A percentile compares a stretch with the other conserved stretches of the same genome.
Conservation (phyloP, 2,113 vertebrate species). For the Trichomycterus rosablanca region DNA sequence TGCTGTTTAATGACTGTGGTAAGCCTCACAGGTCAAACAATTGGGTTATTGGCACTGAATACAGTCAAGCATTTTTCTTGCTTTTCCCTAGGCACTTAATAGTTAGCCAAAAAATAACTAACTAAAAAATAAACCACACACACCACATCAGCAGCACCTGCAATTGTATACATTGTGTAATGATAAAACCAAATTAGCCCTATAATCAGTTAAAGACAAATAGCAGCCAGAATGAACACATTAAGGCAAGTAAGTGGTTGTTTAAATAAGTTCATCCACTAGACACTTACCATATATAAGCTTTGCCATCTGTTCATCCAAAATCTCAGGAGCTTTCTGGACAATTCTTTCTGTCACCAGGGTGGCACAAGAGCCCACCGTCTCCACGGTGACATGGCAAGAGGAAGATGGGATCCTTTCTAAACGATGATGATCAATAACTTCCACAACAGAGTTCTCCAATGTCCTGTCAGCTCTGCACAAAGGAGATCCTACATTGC, state of each 20-base stretch:
- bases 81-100: background rate
- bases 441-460: constrained; percentile 77
- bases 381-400: constrained; percentile 72
- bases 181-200: no score
- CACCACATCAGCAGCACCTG: no score
- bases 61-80: background rate
- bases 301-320: constrained; percentile 73
- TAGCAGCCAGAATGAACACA: no score
- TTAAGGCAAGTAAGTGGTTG: background rate
- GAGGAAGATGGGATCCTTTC: constrained; percentile 60
- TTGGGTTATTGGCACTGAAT: constrained; percentile 8
- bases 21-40: constrained; percentile 7
- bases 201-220: no score
- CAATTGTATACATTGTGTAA: no score
- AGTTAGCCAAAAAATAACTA: background rate
- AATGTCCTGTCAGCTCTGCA: constrained; percentile 73
- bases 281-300: constrained; percentile 80
- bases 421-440: constrained; percentile 80
- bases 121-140: no score
- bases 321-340: constrained; percentile 69
- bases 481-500: background rate
- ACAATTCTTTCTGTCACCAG: constrained; percentile 81
- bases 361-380: constrained; percentile 85
- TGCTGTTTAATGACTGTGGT: constrained; percentile 21
- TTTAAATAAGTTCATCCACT: no score